Base-by-base conservation (phyloP, 2,888 invertebrate species). In the Spilarctia lutea region DNA sequence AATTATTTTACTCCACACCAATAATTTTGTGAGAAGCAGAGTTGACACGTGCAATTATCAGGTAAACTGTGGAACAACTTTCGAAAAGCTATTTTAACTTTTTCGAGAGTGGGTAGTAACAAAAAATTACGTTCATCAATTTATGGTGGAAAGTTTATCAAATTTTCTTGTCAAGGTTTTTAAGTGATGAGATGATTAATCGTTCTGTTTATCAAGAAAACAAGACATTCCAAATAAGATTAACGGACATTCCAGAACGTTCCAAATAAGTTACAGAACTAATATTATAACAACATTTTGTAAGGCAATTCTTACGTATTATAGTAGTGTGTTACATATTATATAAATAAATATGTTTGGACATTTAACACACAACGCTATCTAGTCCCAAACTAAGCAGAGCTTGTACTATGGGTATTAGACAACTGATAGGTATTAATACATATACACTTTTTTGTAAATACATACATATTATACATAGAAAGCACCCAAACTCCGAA, bases 121-220 rank as follows among this genome's bases (percentile, higher is more conserved):
- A 87, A 89, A 88, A n/a, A 89, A 88, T 84, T 86, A 80, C 86
- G 81, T 76, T 78, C 76, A 84, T 83, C 84, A 79, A 75, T 85
- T 85, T 86, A 83, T 85, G 87, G 83, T 82, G 81, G 80, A 85
- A 86, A 88, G 85, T 86, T 90, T 87, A 86, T 87, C 81, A 87
- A 90, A 89, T 87, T 88, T 88, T 83, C 89, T 86, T 86, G 90
- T 89, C 90, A 86, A 88, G 83, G 79, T 83, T 82, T 81, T 78
- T 78, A 86, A 87, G 85, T 88, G 89, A 89, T 86, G 85, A 82
- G 83, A 79, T 84, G 83, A 93, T 92, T 90, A 88, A 93, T 93
- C 87, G 89, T 87, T 77, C 85, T 87, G 90, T 91, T 88, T 56
- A 68, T 20, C 30, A 67, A 67, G 33, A 35, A 48, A 56, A 67